Evolutionary conservation across 2,797 vertebrate species (phyloP).

Genomic region (Zalophus californianus): DNA sequence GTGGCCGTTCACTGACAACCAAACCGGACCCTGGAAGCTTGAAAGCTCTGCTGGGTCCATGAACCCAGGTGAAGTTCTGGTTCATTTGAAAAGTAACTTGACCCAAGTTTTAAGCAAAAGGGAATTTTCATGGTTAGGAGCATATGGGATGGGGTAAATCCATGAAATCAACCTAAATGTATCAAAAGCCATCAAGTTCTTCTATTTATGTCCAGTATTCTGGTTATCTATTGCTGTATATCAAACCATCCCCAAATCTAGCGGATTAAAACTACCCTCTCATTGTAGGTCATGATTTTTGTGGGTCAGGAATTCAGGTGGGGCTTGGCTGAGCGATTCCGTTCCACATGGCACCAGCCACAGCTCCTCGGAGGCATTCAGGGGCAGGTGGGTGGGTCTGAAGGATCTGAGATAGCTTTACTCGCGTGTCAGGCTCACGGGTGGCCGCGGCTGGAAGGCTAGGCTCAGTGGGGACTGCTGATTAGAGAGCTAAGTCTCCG

Average conservation of each 20-base stretch:
- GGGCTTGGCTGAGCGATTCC: not conserved
- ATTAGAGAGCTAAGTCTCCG: not conserved
- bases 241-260: not conserved
- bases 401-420: not conserved
- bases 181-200: conserved; percentile 34
- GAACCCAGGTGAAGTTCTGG: conserved; percentile 53
- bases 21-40: not conserved
- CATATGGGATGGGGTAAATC: conserved; percentile 54
- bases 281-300: not conserved
- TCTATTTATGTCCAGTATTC: conserved; percentile 25
- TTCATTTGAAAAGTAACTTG: not conserved
- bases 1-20: not conserved
- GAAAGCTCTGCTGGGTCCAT: not conserved
- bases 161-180: conserved; percentile 53
- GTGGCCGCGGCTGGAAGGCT: not conserved
- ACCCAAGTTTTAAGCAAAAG: conserved; percentile 64
- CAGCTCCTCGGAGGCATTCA: not conserved
- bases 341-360: not conserved
- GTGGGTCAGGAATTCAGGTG: not conserved
- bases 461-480: not conserved
- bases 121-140: conserved; percentile 14
- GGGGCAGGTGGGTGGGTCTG: not conserved
- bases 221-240: conserved; percentile 39
- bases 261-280: not conserved
- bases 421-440: not conserved